Percentiles rank a stretch among this genome's conserved stretches.
Conservation (phyloP, 2,888 invertebrate genomes). For the Apamea epomidion region DNA sequence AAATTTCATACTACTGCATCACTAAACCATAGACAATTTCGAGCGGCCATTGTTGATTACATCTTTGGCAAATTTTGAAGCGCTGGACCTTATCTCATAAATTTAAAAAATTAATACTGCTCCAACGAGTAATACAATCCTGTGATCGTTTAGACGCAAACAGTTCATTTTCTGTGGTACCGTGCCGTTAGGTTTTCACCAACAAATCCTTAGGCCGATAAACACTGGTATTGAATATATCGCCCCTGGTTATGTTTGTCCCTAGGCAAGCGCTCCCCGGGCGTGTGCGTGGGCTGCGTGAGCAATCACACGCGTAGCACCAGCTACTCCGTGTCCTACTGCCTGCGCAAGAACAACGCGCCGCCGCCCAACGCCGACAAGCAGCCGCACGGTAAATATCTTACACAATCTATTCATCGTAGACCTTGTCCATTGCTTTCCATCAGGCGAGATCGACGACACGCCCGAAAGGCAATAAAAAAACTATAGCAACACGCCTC, state of each 20-base stretch:
- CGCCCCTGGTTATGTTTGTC: neutral
- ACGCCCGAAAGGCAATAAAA: neutral
- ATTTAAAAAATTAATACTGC: neutral
- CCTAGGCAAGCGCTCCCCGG: slow-evolving; percentile 91
- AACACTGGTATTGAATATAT: neutral
- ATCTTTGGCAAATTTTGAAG: no score
- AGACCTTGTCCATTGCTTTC: neutral
- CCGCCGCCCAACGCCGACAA: slow-evolving; percentile 78
- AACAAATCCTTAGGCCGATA: neutral
- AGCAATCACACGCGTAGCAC: slow-evolving; percentile 96
- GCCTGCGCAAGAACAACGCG: slow-evolving; percentile 93
- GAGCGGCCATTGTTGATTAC: no score
- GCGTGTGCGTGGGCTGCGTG: slow-evolving; percentile 90
- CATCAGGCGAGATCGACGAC: neutral
- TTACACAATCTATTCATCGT: neutral
- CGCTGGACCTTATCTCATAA: no score
- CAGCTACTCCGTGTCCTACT: slow-evolving; percentile 97
- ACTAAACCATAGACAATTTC: no score
- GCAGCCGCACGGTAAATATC: slow-evolving; percentile 75
- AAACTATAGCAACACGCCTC: no score
- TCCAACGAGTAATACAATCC: neutral
- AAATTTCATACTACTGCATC: no score
- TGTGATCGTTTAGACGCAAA: neutral
- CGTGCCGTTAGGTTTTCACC: no score
- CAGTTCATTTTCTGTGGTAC: neutral